A percentile compares a stretch with the other conserved stretches of the same genome.
These are phyloP conservation scores for Unio pictorum DNA, from an alignment of 2,888 invertebrate genomes.

Conservation along the genomic window DNA sequence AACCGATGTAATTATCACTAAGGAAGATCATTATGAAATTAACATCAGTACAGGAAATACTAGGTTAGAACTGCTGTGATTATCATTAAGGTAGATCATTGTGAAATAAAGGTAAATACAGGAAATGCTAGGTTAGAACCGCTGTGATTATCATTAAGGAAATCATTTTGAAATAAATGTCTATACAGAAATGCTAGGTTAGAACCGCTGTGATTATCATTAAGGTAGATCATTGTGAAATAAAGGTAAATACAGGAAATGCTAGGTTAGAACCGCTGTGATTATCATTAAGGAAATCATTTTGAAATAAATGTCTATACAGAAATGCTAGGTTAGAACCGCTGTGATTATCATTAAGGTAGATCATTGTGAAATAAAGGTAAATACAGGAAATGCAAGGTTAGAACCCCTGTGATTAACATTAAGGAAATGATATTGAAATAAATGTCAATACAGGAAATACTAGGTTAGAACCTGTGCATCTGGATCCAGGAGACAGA, in stretches of 20 bases:
- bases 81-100: slow-evolving; percentile 39
- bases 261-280: slow-evolving; percentile 59
- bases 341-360: slow-evolving; percentile 60
- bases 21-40: no score
- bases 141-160: slow-evolving; percentile 59
- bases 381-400: neutral
- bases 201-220: slow-evolving; percentile 59
- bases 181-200: neutral
- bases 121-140: slow-evolving; percentile 31
- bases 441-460: neutral
- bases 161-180: neutral
- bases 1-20: no score
- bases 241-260: neutral
- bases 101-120: neutral
- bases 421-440: slow-evolving; percentile 39
- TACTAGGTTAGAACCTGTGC: neutral
- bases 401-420: slow-evolving; percentile 56
- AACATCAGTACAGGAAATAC: no score
- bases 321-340: slow-evolving; percentile 29
- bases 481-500: neutral
- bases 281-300: slow-evolving; percentile 39
- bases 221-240: slow-evolving; percentile 32
- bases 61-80: slow-evolving; percentile 58
- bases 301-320: neutral
- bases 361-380: slow-evolving; percentile 1